Evolutionary conservation across 2,888 invertebrate species (phyloP), one percentile per base, ranked within the genome.

Genomic region (Drosophila kuntzei): DNA sequence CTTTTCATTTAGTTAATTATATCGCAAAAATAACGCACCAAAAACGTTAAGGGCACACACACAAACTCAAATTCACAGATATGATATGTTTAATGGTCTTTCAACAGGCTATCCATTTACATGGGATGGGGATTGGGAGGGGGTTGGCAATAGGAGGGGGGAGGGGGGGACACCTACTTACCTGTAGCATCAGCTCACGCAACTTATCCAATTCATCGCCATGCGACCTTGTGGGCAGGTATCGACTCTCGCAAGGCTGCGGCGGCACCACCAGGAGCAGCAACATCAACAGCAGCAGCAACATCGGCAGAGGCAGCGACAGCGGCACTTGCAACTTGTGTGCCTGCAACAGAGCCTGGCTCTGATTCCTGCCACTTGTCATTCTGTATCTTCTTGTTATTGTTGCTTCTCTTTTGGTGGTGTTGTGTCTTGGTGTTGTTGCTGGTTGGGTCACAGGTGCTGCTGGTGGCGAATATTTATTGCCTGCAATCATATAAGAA

Each of bases 121-220:
- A 20, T 3, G 20, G 34, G 12, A 3, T 2, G 3, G 2, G 7
- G 9, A n/a, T n/a, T n/a, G n/a, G n/a, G n/a, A n/a, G n/a, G n/a
- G n/a, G n/a, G n/a, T n/a, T n/a, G n/a, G n/a, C n/a, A n/a, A n/a
- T n/a, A n/a, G n/a, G n/a, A n/a, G 32, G 6, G 4, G 9, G 25
- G 44, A 9, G 7, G 5, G 22, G 7, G 14, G 41, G 6, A 18
- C 27, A 25, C 12, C 5, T 29, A 84, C 93, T 92, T 91, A 94
- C 94, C 92, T 94, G 93, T 91, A 93, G 92, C 90, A 94, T 92
- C 73, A 94, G 89, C 79, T 94, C 94, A 76, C 93, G 91, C 75
- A 94, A 90, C 91, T 93, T 94, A 85, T 94, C 94, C 87, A 94
- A 90, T 83, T 93, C 92, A 85, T 94, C 94, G 58, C 92, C 92